Base-by-base conservation (phyloP, 1,140 invertebrate genomes). In the Lepidurus apus region DNA sequence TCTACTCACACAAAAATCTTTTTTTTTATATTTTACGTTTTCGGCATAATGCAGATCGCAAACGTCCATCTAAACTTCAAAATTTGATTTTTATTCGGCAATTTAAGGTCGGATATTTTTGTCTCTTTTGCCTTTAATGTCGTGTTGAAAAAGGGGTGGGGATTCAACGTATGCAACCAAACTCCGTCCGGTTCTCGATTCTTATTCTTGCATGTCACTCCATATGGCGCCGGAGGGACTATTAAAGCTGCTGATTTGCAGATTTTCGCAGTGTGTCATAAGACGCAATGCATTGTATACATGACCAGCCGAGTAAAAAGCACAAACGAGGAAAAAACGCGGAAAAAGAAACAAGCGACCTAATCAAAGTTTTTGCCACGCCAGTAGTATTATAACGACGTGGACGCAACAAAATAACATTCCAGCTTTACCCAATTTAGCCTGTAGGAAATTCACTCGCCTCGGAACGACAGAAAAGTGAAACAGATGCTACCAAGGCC, bases 401-500 rank as follows among this genome's bases (percentile, higher is more conserved):
- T 65, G 53, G 53, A 65, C 53, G 53, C 53, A 65, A 65, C 8
- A 65, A 13, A 65, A 6, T 65, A 65, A 65, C 53, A 21, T 65
- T 65, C 53, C 53, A 9, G 21, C 6, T 17, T 65, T 47, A 47
- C 13, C 0, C 21, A 21, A 65, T 65, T 65, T 65, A 65, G 53
- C 53, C n/a, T 65, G 53, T 65, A 21, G 53, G 13, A 65, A 65
- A 65, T n/a, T 65, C 21, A 5, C 21, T 21, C 47, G 11, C 13
- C 9, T 13, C 13, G 13, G 47, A 65, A 65, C 13, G 47, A 65
- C 2, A 65, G 21, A 13, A 65, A 65, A 65, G 47, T 65, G 47
- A 65, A 65, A 65, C 53, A 65, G 53, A 65, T 65, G 53, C 53
- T 65, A 65, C 53, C 9, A 65, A 65, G 53, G 53, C 3, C 53